Conservation (phyloP, 2,797 vertebrate species). For the Hypotaenidia philippensis region DNA sequence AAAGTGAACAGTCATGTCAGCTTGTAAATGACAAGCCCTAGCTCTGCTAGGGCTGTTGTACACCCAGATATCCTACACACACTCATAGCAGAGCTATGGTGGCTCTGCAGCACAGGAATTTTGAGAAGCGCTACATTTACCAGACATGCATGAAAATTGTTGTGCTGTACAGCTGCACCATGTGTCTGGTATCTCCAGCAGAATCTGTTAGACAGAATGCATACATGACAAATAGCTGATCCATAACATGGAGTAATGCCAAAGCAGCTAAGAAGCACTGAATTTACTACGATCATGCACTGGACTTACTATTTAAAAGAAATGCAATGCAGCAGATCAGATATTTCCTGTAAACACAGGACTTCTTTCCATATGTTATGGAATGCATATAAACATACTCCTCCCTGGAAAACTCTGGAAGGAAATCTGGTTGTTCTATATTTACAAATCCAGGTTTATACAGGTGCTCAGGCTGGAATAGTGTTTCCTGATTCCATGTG, state of each 20-base stretch:
- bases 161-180: neutral
- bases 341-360: neutral
- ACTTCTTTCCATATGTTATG: neutral
- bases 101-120: neutral
- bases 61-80: neutral
- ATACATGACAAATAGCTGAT: neutral
- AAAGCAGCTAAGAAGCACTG: neutral
- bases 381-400: neutral
- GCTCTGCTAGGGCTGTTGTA: neutral
- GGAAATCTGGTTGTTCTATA: neutral
- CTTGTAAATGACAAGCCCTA: neutral
- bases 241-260: neutral
- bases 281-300: rapidly evolving
- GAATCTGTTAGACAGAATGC: neutral
- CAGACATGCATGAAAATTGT: neutral
- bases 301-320: neutral
- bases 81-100: neutral
- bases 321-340: neutral
- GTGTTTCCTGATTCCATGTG: neutral
- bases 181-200: neutral
- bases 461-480: neutral
- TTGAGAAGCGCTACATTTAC: neutral
- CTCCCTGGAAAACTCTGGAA: neutral
- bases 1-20: neutral
- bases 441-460: neutral